A percentile compares a stretch with the other conserved stretches of the same genome.
Evolutionary conservation across 2,113 vertebrate genomes (phyloP).

Genomic region (Sylvilagus bachmani): DNA sequence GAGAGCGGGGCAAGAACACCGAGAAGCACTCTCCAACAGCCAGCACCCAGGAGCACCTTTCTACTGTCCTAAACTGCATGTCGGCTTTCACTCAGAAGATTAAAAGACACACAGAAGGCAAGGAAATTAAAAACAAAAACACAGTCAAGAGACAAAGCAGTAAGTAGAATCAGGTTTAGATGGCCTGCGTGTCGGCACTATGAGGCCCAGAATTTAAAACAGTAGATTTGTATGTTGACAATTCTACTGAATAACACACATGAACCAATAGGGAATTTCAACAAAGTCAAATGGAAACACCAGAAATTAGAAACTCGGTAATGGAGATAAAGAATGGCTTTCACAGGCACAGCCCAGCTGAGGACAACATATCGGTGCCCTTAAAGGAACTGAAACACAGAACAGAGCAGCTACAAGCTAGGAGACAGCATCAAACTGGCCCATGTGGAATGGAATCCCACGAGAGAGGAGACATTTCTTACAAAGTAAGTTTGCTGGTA

Average conservation of each 20-base stretch:
- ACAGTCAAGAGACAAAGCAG: neutral
- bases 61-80: neutral
- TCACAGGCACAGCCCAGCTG: neutral
- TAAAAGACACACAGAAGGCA: neutral
- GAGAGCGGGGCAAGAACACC: neutral
- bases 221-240: conserved; percentile 4
- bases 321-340: conserved; percentile 10
- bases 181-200: neutral
- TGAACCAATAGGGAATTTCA: neutral
- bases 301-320: neutral
- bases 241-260: neutral
- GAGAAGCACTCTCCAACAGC: neutral
- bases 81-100: neutral
- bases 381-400: neutral
- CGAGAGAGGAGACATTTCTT: neutral
- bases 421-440: neutral
- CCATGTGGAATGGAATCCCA: neutral
- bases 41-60: neutral
- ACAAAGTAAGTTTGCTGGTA: neutral
- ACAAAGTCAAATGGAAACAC: neutral
- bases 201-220: neutral
- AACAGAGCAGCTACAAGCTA: neutral
- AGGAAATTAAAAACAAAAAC: neutral
- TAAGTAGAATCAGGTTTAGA: neutral
- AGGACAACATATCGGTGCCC: neutral